Evolutionary conservation across 2,797 vertebrate species (phyloP), one percentile per base, ranked within the genome.

Genomic region (Echeneis naucrates): DNA sequence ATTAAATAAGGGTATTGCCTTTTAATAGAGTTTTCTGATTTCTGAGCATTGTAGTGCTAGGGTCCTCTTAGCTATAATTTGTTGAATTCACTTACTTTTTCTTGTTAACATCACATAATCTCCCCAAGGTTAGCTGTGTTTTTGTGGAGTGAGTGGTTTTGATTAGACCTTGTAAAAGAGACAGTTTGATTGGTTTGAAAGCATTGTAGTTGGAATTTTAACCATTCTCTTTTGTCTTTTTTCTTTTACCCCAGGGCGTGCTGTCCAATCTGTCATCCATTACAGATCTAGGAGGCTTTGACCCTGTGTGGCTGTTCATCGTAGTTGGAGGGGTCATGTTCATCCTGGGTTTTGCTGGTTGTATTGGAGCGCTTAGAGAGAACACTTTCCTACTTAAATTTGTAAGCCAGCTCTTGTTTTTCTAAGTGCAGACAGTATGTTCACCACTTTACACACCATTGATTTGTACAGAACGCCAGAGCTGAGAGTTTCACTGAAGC

Each of bases 251-350:
- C 26, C 88, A 98, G 97, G 97, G 96, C 0, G 96, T 97, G 33
- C 94, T 98, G 87, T 95, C 96, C 87, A 98, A 98, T 86, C 94
- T 98, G 86, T 96, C 96, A 0, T 95, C 95, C 45, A 97, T 98
- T 93, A 97, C 97, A 19, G 96, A 98, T 81, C 93, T 98, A 24
- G 96, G 96, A 4, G 96, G 96, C 63, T 96, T 98, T 6, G 97
- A 98, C 88, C 97, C 97, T 0, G 96, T 98, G 56, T 98, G 97
- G 97, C 95, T 98, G 73, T 98, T 98, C 80, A 96, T 98, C 19
- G 96, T 98, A 27, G 95, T 96, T 0, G 96, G 97, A 75, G 96
- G 87, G 45, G 89, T 97, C 80, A 98, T 98, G 97, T 98, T 97
- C 47, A 83, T 97, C 81, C 93, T 98, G 72, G 96, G 97, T 73